Evolutionary conservation across 2,797 vertebrate genomes (phyloP).

Genomic region (Muraenolepis orangiensis): DNA sequence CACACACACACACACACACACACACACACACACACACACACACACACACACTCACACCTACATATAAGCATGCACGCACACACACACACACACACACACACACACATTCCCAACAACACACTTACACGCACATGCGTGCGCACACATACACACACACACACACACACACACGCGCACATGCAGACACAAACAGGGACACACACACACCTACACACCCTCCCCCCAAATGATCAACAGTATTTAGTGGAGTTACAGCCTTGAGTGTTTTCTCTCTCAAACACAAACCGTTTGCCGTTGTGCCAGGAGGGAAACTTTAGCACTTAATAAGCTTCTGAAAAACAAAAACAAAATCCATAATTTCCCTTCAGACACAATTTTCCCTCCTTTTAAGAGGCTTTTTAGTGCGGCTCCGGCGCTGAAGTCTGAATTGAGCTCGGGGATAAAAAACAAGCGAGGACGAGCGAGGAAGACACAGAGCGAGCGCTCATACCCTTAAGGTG

Average conservation of each 20-base stretch:
- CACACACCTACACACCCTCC: background rate
- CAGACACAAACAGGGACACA: background rate
- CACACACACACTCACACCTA: background rate
- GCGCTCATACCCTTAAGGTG: no score
- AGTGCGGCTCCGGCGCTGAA: background rate
- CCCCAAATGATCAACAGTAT: background rate
- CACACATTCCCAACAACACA: background rate
- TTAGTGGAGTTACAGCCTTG: background rate
- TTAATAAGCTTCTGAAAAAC: constrained; percentile 1
- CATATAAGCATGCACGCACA: no score
- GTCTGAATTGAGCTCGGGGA: background rate
- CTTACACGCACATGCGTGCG: background rate
- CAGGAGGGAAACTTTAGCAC: background rate
- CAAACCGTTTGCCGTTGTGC: background rate
- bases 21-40: background rate
- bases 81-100: background rate
- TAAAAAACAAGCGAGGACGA: background rate
- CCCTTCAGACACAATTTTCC: background rate
- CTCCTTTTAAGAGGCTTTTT: background rate
- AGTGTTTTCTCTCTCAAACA: background rate
- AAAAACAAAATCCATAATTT: background rate
- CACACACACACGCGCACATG: background rate
- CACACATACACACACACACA: background rate
- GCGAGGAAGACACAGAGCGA: background rate
- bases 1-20: background rate